Percentiles rank a stretch among this genome's conserved stretches.
These are phyloP conservation scores for Pelobates fuscus DNA, from an alignment of 2,113 vertebrate genomes.

Conservation along the genomic window DNA sequence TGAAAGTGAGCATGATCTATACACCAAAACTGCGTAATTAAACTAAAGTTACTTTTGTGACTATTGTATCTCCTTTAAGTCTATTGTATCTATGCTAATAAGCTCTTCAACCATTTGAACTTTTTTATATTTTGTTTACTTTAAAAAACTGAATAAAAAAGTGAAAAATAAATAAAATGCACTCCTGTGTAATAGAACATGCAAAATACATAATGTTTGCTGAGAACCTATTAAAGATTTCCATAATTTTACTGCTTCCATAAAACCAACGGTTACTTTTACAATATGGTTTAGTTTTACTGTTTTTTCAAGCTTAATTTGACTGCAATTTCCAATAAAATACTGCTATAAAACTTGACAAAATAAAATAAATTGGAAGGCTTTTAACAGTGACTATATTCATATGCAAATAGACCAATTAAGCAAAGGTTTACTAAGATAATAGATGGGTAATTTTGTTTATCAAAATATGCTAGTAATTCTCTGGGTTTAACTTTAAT, in stretches of 20 bases:
- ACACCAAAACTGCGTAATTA: too few species aligned
- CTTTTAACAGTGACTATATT: not conserved
- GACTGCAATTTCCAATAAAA: not conserved
- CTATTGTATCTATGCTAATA: too few species aligned
- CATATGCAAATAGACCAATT: slow-evolving; percentile 14
- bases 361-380: not conserved
- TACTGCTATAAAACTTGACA: not conserved
- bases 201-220: too few species aligned
- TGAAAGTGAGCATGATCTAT: too few species aligned
- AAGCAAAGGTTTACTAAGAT: slow-evolving; percentile 1
- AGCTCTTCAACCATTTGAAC: too few species aligned
- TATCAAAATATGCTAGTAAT: not conserved
- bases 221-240: not conserved
- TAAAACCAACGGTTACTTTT: not conserved
- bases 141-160: too few species aligned
- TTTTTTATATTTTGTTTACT: too few species aligned
- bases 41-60: too few species aligned
- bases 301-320: not conserved
- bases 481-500: not conserved
- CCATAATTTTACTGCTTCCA: not conserved
- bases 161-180: too few species aligned
- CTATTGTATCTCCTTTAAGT: too few species aligned
- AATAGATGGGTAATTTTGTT: not conserved
- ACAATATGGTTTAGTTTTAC: not conserved
- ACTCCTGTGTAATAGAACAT: too few species aligned